Percentiles rank a stretch among this genome's conserved stretches.
Evolutionary conservation across 2,113 vertebrate species (phyloP).

Genomic region (Dicentrarchus labrax): DNA sequence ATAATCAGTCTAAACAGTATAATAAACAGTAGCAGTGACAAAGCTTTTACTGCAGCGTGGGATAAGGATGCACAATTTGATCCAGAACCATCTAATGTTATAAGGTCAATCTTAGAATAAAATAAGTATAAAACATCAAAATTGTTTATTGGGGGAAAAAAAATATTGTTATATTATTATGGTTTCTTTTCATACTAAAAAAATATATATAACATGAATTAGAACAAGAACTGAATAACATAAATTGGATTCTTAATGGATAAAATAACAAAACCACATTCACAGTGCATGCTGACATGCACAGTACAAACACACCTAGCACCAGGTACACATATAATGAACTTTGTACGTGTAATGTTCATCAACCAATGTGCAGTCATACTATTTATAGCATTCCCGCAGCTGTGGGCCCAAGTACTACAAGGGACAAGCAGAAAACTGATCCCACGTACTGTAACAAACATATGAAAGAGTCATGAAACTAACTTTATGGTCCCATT

Average conservation of each 20-base stretch:
- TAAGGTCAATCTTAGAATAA: background rate
- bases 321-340: background rate
- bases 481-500: background rate
- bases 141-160: no score
- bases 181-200: background rate
- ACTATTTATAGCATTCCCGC: background rate
- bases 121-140: no score
- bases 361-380: background rate
- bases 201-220: background rate
- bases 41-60: no score
- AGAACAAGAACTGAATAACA: background rate
- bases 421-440: background rate
- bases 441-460: background rate
- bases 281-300: background rate
- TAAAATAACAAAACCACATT: background rate
- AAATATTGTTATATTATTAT: no score
- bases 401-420: background rate
- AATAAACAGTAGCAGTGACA: no score
- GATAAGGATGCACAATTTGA: no score
- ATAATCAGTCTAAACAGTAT: no score
- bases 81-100: background rate
- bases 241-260: background rate
- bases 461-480: background rate
- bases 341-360: background rate
- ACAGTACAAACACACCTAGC: background rate